Evolutionary conservation across 2,797 vertebrate genomes (phyloP).

Genomic region (Malurus splendens): DNA sequence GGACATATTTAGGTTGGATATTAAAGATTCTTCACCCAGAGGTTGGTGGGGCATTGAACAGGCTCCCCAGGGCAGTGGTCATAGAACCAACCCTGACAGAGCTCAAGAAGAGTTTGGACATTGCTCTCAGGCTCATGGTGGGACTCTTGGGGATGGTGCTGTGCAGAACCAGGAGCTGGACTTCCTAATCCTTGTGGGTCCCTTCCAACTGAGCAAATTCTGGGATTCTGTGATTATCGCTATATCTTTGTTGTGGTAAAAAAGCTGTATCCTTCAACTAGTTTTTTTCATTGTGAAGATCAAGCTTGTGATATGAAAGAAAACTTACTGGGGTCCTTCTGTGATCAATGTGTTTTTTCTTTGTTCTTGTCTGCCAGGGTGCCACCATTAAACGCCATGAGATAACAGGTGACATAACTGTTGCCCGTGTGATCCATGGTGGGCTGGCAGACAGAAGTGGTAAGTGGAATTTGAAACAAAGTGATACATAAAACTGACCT

Average conservation of each 20-base stretch:
- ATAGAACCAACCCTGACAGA: background rate
- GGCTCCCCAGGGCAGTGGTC: background rate
- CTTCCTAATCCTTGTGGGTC: background rate
- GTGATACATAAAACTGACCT: background rate
- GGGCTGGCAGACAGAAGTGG: slow-evolving; percentile 93
- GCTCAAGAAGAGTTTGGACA: background rate
- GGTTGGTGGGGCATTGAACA: background rate
- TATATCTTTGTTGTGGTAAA: background rate
- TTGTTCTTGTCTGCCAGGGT: slow-evolving; percentile 73
- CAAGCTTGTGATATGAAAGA: background rate
- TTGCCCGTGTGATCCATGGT: slow-evolving; percentile 92
- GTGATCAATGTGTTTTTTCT: background rate
- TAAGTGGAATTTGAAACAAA: slow-evolving; percentile 60
- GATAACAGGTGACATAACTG: slow-evolving; percentile 87
- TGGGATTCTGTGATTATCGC: background rate
- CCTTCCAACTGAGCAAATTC: background rate
- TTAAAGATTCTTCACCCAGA: background rate
- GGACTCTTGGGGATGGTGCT: background rate
- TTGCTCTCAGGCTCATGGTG: background rate
- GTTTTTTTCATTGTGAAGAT: background rate
- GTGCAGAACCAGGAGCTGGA: background rate
- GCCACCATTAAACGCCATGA: slow-evolving; percentile 95
- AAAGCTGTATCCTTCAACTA: background rate
- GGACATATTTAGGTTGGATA: background rate
- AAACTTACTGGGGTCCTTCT: background rate